phyloP scores from a whole-genome alignment of 1,140 invertebrate species.

The Caerostris darwini region DNA sequence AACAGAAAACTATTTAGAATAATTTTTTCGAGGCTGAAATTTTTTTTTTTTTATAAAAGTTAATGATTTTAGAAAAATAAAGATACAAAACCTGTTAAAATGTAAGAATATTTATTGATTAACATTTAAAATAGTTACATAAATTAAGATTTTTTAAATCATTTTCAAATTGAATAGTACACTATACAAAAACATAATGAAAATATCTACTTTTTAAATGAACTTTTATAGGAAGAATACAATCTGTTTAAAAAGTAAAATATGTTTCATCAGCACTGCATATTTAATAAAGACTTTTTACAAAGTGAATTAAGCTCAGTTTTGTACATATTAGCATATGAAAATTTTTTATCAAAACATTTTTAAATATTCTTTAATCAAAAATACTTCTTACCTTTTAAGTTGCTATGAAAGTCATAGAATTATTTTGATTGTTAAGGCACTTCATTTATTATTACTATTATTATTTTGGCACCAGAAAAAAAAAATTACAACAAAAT shows the following conservation, averaged over 20 bases:
- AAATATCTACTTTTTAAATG: too few relatives aligned
- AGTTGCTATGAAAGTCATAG: background rate
- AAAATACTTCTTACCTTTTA: background rate
- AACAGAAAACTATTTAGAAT: background rate
- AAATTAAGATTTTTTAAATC: background rate
- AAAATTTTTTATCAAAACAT: background rate
- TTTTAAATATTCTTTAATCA: background rate
- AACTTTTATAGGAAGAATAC: background rate
- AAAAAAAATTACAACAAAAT: background rate
- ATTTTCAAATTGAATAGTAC: background rate
- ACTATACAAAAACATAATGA: too few relatives aligned
- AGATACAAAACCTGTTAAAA: background rate
- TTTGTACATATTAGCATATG: background rate
- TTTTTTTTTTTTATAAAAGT: too few relatives aligned
- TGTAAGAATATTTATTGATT: background rate
- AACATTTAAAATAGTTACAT: background rate
- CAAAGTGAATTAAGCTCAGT: background rate
- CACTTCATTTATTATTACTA: background rate
- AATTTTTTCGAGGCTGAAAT: too few relatives aligned
- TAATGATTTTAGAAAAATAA: background rate
- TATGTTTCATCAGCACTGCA: background rate
- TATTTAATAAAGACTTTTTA: background rate
- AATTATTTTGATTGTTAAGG: background rate
- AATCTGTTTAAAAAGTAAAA: background rate
- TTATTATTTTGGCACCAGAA: background rate